These are phyloP conservation scores for Dissostichus mawsoni DNA, from an alignment of 2,113 vertebrate genomes.

Conservation along the genomic window DNA sequence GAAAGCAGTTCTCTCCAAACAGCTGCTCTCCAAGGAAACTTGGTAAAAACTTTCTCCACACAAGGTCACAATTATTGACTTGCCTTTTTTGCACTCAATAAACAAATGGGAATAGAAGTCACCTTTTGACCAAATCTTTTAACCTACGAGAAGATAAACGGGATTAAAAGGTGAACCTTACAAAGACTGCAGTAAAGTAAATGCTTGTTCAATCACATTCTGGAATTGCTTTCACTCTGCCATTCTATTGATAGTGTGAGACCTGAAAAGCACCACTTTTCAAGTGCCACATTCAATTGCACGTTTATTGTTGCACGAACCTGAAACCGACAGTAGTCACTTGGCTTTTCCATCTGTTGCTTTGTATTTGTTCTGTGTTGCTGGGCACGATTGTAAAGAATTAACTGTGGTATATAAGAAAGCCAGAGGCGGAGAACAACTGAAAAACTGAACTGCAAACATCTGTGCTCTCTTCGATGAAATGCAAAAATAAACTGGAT, in stretches of 20 bases:
- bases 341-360: background rate
- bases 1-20: background rate
- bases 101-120: background rate
- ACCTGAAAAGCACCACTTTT: slow-evolving; percentile 1
- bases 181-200: slow-evolving; percentile 10
- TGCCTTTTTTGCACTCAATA: background rate
- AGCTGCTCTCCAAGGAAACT: slow-evolving; percentile 2
- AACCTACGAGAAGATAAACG: background rate
- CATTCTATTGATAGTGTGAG: background rate
- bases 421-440: background rate
- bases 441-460: background rate
- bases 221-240: slow-evolving; percentile 1
- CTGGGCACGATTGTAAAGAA: background rate
- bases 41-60: background rate
- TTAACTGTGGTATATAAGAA: background rate
- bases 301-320: background rate
- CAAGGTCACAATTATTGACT: slow-evolving; percentile 24
- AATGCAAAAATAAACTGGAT: background rate
- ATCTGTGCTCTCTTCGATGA: background rate
- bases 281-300: background rate
- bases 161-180: background rate
- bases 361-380: background rate
- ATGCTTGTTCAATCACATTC: slow-evolving; percentile 8
- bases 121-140: background rate
- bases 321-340: too few relatives aligned